Base-by-base conservation (phyloP, 2,888 invertebrate species). In the Sphinx pinastri region DNA sequence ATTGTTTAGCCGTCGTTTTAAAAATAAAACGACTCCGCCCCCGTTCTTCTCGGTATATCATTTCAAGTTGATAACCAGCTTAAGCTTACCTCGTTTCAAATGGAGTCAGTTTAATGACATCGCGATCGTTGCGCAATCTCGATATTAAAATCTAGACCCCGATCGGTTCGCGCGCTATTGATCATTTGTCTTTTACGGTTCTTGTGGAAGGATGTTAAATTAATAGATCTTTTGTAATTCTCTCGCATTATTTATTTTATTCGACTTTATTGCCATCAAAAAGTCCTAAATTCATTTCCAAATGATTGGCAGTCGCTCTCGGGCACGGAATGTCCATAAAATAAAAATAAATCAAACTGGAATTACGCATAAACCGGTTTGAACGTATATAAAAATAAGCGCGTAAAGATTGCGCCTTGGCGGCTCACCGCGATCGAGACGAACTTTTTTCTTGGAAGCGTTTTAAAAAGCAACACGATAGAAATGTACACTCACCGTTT, bases 101-200 rank as follows among this genome's bases (percentile, higher is more conserved):
- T 76, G 77, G 76, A 82, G 79, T 78, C 80, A 78, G 79, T 83
- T 80, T 85, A 84, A 85, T 84, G 81, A 82, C 78, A 77, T 76
- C 72, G 76, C 75, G 77, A 79, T 80, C 80, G 81, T 80, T 84
- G 79, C 79, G 77, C 80, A 80, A 84, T 84, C 84, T 85, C 76
- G 75, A 84, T 84, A 85, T 86, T 84, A 84, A 84, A 83, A 84
- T 83, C 81, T 82, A 80, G 78, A 81, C 78, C 75, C 75, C 70
- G 73, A 74, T 75, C 71, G 71, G 77, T 73, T 80, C 73, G 82
- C 82, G 79, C 82, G 81, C 79, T 83, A 83, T 84, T 80, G 84
- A 88, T 86, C 85, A 87, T 88, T 91, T 86, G 84, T 84, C 84
- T 89, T 87, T 88, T 87, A 87, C 83, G 81, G 81, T 80, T 86